Conservation (phyloP, 2,888 invertebrate genomes). For the Cyclophora punctaria region DNA sequence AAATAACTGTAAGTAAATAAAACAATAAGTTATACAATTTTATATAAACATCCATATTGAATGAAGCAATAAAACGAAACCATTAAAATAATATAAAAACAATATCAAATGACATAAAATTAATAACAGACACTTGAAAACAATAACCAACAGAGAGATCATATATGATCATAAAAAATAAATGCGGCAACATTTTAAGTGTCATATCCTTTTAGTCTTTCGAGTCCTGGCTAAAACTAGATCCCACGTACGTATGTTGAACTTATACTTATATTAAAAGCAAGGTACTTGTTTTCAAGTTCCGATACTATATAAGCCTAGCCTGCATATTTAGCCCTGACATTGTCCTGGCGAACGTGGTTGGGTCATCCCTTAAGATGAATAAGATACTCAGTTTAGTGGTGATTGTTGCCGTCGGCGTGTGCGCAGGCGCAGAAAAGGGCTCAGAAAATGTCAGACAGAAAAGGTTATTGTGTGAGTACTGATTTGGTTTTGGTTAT, state of each 20-base stretch:
- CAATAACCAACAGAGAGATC: neutral
- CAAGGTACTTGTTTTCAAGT: conserved; percentile 47
- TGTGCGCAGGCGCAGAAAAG: conserved; percentile 10
- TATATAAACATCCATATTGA: neutral
- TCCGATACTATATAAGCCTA: conserved; percentile 64
- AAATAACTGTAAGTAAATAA: neutral
- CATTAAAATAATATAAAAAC: no score
- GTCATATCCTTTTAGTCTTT: conserved; percentile 61
- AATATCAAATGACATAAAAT: neutral
- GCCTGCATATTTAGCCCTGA: conserved; percentile 58
- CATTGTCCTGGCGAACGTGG: conserved; percentile 54
- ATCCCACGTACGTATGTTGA: conserved; percentile 39
- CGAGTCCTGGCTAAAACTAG: conserved; percentile 58
- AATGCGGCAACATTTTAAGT: conserved; percentile 10
- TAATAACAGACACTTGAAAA: neutral
- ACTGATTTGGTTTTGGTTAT: conserved; percentile 1
- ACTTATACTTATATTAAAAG: no score
- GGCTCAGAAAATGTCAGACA: conserved; percentile 28
- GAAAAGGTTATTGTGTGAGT: conserved; percentile 55
- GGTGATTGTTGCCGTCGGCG: conserved; percentile 27
- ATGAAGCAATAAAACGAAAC: no score
- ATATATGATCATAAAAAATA: conserved; percentile 9
- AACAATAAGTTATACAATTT: conserved; percentile 5
- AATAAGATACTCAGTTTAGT: conserved; percentile 34
- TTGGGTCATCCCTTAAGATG: conserved; percentile 37